phyloP scores from a whole-genome alignment of 2,113 vertebrate species.

The Takifugu flavidus region DNA sequence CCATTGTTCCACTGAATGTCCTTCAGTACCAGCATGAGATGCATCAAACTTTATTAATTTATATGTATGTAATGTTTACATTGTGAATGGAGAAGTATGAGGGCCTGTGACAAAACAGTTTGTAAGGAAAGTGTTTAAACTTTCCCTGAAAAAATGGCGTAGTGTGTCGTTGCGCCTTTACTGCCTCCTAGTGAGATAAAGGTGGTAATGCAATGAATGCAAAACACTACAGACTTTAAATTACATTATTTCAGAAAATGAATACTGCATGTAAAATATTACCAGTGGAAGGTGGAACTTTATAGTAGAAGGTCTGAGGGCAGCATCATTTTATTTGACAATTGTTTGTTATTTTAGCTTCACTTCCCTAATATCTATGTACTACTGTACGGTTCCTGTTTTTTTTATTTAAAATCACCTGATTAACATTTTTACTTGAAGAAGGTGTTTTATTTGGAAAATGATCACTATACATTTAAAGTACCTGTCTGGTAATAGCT shows the following conservation, averaged over 20 bases:
- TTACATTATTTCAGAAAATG: no score
- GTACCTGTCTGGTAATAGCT: no score
- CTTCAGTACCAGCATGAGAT: not conserved
- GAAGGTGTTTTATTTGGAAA: not conserved
- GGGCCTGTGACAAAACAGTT: not conserved
- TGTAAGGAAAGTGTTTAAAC: not conserved
- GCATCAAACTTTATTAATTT: slow-evolving; percentile 1
- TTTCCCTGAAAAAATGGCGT: not conserved
- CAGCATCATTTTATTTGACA: no score
- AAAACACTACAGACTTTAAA: not conserved
- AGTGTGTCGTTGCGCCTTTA: fast-evolving
- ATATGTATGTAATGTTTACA: not conserved
- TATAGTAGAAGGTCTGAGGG: no score
- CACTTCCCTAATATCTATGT: no score
- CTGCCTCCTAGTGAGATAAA: slow-evolving; percentile 38
- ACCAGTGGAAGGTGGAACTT: no score
- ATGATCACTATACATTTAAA: not conserved
- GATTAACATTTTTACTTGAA: no score
- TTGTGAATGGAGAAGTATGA: not conserved
- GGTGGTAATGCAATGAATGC: slow-evolving; percentile 4
- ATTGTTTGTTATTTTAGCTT: no score
- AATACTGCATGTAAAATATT: no score
- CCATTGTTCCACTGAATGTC: slow-evolving; percentile 45
- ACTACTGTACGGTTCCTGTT: no score
- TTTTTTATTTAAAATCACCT: no score